Conservation (phyloP, 2,888 invertebrate species). For the Acrobasis consociella region DNA sequence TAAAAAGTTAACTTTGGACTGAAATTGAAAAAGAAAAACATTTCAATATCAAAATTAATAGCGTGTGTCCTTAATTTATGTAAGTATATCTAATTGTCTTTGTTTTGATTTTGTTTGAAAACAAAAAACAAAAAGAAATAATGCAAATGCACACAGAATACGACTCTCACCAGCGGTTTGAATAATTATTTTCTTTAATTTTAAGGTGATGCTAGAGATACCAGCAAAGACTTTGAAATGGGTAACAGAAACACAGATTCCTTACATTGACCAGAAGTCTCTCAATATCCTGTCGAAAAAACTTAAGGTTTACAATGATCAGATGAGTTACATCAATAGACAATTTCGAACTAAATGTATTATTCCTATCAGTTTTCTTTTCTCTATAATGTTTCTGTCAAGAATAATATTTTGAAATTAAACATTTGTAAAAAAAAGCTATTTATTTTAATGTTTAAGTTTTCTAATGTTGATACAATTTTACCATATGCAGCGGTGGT, state of each 20-base stretch:
- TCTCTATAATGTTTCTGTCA: neutral
- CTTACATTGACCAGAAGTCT: constrained; percentile 53
- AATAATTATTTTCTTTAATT: neutral
- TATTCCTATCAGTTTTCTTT: constrained; percentile 1
- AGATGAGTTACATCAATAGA: constrained; percentile 21
- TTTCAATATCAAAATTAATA: too few relatives aligned
- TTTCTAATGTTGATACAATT: constrained; percentile 25
- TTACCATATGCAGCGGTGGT: constrained; percentile 55
- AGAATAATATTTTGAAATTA: neutral
- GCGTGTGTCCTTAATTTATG: too few relatives aligned
- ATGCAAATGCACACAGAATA: too few relatives aligned
- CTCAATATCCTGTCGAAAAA: constrained; percentile 61
- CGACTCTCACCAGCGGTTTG: neutral
- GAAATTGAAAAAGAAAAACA: too few relatives aligned
- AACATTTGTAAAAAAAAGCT: neutral
- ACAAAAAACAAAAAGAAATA: too few relatives aligned
- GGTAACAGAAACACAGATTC: constrained; percentile 57
- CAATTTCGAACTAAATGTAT: constrained; percentile 16
- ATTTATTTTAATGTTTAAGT: neutral
- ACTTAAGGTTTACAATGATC: constrained; percentile 47
- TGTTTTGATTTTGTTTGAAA: too few relatives aligned
- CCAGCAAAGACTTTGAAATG: constrained; percentile 48
- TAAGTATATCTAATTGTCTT: too few relatives aligned
- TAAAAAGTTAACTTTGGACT: too few relatives aligned
- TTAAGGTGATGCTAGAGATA: constrained; percentile 66